phyloP scores from a whole-genome alignment of 2,888 invertebrate genomes.

The Drosophila anceps region DNA sequence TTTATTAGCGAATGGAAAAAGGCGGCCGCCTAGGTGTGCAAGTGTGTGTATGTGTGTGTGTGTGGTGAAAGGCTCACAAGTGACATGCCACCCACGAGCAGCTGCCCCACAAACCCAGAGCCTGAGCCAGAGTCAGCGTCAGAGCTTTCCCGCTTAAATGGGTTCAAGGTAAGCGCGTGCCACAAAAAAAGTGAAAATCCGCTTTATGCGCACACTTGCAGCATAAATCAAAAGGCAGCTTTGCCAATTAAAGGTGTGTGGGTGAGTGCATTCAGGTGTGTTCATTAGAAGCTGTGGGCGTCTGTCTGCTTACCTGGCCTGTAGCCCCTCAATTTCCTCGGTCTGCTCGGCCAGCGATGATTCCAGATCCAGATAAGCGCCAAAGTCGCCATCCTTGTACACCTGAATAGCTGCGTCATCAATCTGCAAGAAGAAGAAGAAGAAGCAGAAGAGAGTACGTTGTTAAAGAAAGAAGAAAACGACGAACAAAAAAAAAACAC shows the following conservation, averaged over 20 bases:
- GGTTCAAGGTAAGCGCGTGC: slow-evolving; percentile 61
- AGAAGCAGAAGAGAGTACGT: not conserved
- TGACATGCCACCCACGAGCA: slow-evolving; percentile 66
- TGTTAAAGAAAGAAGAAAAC: not conserved
- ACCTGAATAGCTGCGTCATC: slow-evolving; percentile 99
- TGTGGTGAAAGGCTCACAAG: slow-evolving; percentile 66
- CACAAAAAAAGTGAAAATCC: slow-evolving; percentile 63
- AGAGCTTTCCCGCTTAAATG: slow-evolving; percentile 41
- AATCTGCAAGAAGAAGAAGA: slow-evolving; percentile 87
- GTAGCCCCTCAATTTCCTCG: slow-evolving; percentile 98
- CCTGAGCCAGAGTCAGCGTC: not conserved
- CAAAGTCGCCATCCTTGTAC: slow-evolving; percentile 98
- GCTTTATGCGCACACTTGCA: slow-evolving; percentile 9
- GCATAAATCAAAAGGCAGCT: slow-evolving; percentile 33
- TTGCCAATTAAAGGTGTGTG: slow-evolving; percentile 37
- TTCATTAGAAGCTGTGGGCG: slow-evolving; percentile 44
- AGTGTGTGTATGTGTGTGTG: slow-evolving; percentile 30
- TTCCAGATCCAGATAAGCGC: slow-evolving; percentile 98
- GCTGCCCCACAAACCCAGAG: slow-evolving; percentile 75
- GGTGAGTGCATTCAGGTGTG: slow-evolving; percentile 22
- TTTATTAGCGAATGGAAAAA: slow-evolving; percentile 68
- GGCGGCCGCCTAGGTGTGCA: slow-evolving; percentile 19
- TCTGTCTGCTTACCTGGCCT: slow-evolving; percentile 91
- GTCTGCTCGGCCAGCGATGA: slow-evolving; percentile 98
- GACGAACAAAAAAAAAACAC: slow-evolving; percentile 3